Evolutionary conservation across 2,888 invertebrate species (phyloP).

Genomic region (Mamestra brassicae): DNA sequence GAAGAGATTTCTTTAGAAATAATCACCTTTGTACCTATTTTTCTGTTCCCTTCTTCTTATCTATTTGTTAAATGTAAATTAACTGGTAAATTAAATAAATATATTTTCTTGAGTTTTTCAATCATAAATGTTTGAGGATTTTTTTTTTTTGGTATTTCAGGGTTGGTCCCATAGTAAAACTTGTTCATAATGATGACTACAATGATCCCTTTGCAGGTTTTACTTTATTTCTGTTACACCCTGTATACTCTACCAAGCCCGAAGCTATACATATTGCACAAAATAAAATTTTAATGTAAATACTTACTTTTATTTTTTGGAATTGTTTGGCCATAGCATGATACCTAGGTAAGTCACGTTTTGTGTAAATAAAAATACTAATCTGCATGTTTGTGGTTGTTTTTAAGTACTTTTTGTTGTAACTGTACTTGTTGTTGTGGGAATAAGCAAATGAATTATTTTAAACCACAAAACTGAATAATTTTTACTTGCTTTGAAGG

Average conservation of each 20-base stretch:
- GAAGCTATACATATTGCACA: constrained; percentile 58
- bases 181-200: too few species aligned
- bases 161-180: too few species aligned
- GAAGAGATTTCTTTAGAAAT: too few species aligned
- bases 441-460: constrained; percentile 35
- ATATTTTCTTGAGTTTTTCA: too few species aligned
- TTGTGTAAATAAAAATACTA: constrained; percentile 71
- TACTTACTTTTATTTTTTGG: constrained; percentile 31
- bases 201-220: too few species aligned
- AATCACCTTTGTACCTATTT: too few species aligned
- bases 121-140: too few species aligned
- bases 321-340: constrained; percentile 67
- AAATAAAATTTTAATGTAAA: constrained; percentile 28
- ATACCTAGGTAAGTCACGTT: constrained; percentile 69
- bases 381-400: constrained; percentile 67
- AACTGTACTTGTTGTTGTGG: constrained; percentile 20
- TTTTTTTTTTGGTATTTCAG: too few species aligned
- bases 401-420: constrained; percentile 24
- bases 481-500: constrained; percentile 21
- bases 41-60: too few species aligned
- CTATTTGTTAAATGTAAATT: too few species aligned
- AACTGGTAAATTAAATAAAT: too few species aligned
- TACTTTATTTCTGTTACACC: too few species aligned
- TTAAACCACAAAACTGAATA: constrained; percentile 26
- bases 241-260: constrained; percentile 12